These are phyloP conservation scores for Meta bourneti DNA, from an alignment of 2,888 invertebrate species.

Conservation along the genomic window DNA sequence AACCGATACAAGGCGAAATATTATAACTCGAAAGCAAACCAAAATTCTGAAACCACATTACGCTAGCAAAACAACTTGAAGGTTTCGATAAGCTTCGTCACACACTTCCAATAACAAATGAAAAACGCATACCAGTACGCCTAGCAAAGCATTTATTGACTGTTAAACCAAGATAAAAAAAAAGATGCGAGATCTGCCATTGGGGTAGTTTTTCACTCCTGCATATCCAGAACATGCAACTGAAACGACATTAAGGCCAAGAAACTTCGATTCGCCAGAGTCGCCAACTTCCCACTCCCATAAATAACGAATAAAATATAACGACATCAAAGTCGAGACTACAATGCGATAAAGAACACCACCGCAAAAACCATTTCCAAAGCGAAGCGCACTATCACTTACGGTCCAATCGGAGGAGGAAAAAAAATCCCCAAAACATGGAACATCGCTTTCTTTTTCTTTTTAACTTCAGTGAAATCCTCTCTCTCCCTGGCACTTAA, in stretches of 20 bases:
- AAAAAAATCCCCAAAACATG: neutral
- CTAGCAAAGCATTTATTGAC: neutral
- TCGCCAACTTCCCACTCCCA: neutral
- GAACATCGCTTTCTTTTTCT: neutral
- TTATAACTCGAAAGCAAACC: too few relatives aligned
- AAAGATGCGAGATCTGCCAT: neutral
- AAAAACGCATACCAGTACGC: neutral
- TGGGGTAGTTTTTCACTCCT: neutral
- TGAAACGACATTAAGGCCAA: neutral
- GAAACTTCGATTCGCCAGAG: neutral
- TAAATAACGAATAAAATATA: neutral
- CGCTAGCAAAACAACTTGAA: neutral
- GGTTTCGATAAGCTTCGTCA: neutral
- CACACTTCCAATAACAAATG: neutral
- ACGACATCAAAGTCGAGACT: neutral
- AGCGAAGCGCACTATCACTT: neutral
- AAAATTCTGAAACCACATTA: too few relatives aligned
- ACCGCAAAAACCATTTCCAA: neutral
- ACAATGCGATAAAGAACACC: neutral
- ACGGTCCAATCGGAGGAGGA: neutral
- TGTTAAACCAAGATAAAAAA: neutral
- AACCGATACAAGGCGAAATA: too few relatives aligned
- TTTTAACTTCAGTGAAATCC: neutral
- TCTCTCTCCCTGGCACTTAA: neutral
- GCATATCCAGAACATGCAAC: neutral